These are phyloP conservation scores for Callipepla squamata DNA, from an alignment of 2,113 vertebrate species.

Conservation along the genomic window DNA sequence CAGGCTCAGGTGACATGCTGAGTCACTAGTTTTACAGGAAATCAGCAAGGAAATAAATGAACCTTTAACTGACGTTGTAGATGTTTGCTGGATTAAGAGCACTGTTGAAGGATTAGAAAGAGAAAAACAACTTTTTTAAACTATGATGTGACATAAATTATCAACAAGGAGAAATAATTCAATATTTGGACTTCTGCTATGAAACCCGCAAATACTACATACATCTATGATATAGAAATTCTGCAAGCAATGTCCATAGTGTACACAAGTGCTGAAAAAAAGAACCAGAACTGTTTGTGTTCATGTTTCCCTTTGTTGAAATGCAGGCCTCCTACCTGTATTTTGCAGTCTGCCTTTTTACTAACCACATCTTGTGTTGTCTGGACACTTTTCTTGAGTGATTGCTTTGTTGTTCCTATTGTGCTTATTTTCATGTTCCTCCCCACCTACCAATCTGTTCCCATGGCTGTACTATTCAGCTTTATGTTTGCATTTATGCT, in stretches of 20 bases:
- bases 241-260: background rate
- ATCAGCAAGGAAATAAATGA: constrained; percentile 46
- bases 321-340: background rate
- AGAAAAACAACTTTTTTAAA: background rate
- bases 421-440: background rate
- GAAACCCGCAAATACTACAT: background rate
- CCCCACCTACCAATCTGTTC: background rate
- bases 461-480: background rate
- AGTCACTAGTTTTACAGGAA: constrained; percentile 57
- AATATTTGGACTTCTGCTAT: background rate
- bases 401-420: constrained; percentile 26
- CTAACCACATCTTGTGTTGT: background rate
- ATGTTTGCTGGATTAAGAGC: background rate
- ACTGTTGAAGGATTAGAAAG: background rate
- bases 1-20: constrained; percentile 32
- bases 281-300: background rate
- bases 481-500: background rate
- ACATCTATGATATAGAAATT: background rate
- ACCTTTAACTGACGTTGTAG: constrained; percentile 35
- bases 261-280: background rate
- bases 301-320: background rate
- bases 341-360: background rate
- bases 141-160: fast-evolving
- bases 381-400: background rate
- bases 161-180: background rate